Conservation (phyloP, 2,797 vertebrate genomes). For the Urocyon cinereoargenteus region DNA sequence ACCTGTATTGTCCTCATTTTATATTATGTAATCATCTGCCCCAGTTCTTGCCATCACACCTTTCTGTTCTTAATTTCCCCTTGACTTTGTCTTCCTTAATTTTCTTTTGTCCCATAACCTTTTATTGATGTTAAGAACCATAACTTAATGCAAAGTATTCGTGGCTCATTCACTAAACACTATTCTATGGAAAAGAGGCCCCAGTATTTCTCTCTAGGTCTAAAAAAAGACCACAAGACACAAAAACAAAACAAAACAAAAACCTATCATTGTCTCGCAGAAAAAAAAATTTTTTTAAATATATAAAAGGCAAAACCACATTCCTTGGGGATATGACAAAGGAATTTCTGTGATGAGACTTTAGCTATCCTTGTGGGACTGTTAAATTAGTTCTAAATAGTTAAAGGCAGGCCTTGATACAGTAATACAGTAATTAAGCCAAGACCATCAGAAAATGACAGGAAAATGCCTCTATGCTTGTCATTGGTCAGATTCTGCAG, state of each 20-base stretch:
- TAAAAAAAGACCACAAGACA: not conserved
- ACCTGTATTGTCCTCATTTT: not conserved
- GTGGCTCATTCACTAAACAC: not conserved
- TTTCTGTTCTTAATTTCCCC: not conserved
- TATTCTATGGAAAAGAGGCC: not conserved
- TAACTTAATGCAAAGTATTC: not conserved
- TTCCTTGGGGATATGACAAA: not conserved
- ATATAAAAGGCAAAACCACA: constrained; percentile 29
- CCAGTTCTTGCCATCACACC: not conserved
- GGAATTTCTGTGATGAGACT: not conserved
- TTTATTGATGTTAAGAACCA: not conserved
- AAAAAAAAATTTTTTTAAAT: not conserved
- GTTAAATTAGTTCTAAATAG: not conserved
- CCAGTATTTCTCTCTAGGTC: not conserved
- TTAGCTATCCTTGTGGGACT: not conserved
- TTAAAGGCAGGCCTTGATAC: not conserved
- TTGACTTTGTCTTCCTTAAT: not conserved
- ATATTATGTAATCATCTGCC: not conserved
- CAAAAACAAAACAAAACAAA: not conserved
- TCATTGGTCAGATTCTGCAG: not conserved
- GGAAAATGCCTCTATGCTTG: not conserved
- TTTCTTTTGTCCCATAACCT: not conserved
- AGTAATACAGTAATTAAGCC: not conserved
- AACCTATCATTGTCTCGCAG: not conserved
- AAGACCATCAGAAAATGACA: not conserved